Percentiles rank a stretch among this genome's conserved stretches.
Evolutionary conservation across 2,113 vertebrate genomes (phyloP).

Genomic region (Platysternon megacephalum): DNA sequence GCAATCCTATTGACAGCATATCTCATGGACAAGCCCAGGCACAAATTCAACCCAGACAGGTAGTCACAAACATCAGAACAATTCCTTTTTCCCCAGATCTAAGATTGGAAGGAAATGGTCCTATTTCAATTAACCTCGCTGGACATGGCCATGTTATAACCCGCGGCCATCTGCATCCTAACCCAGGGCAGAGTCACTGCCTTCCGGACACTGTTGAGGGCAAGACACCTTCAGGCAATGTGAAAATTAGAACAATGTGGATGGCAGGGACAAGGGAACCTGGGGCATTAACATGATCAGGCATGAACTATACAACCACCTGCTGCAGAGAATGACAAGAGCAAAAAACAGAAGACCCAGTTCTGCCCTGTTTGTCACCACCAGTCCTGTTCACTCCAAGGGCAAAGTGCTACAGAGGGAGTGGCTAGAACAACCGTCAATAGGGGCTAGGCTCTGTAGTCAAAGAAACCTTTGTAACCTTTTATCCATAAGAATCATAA

Average conservation of each 20-base stretch:
- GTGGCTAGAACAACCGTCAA: not conserved
- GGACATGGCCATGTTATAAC: not conserved
- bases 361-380: not conserved
- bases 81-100: not conserved
- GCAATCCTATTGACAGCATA: not conserved
- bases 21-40: not conserved
- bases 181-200: not conserved
- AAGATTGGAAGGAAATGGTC: not conserved
- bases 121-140: not conserved
- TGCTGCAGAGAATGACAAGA: not conserved
- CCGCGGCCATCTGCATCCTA: not conserved
- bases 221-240: not conserved
- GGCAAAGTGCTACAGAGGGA: not conserved
- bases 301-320: not conserved
- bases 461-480: not conserved
- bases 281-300: not conserved
- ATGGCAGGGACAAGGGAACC: not conserved
- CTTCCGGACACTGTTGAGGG: not conserved
- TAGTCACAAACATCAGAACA: not conserved
- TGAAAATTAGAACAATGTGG: not conserved
- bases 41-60: not conserved
- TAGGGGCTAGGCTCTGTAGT: not conserved
- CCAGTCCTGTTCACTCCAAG: not conserved
- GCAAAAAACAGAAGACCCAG: not conserved
- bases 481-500: not conserved